phyloP scores from a whole-genome alignment of 1,140 invertebrate genomes.

The Atta colombica region DNA sequence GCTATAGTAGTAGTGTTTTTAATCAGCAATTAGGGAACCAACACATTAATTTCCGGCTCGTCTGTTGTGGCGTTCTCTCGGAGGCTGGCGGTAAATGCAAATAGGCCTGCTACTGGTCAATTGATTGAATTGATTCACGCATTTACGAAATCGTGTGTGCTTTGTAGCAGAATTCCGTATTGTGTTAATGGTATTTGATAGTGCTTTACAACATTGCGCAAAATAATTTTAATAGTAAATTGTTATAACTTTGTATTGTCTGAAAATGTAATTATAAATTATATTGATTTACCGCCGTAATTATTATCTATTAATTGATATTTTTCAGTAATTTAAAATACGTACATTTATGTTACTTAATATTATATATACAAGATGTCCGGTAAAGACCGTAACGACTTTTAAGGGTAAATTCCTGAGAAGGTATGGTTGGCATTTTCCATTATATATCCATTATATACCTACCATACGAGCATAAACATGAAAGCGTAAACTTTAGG shows the following conservation, averaged over 20 bases:
- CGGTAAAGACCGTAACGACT: no score
- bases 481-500: no score
- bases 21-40: constrained; percentile 86
- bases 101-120: constrained; percentile 82
- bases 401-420: no score
- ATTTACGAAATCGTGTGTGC: constrained; percentile 50
- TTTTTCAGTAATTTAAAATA: constrained; percentile 3
- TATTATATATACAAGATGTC: neutral
- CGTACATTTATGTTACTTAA: no score
- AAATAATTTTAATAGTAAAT: neutral
- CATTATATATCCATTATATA: no score
- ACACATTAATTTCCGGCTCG: constrained; percentile 86
- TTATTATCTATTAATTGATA: neutral
- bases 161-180: neutral
- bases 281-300: neutral
- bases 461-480: no score
- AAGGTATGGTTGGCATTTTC: no score
- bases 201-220: neutral
- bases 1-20: constrained; percentile 82
- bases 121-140: constrained; percentile 85
- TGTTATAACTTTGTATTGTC: neutral
- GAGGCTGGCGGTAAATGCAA: constrained; percentile 82
- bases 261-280: neutral
- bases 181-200: neutral
- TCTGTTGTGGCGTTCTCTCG: constrained; percentile 82